These are phyloP conservation scores for Chelon labrosus DNA, from an alignment of 2,797 vertebrate species.

Conservation along the genomic window DNA sequence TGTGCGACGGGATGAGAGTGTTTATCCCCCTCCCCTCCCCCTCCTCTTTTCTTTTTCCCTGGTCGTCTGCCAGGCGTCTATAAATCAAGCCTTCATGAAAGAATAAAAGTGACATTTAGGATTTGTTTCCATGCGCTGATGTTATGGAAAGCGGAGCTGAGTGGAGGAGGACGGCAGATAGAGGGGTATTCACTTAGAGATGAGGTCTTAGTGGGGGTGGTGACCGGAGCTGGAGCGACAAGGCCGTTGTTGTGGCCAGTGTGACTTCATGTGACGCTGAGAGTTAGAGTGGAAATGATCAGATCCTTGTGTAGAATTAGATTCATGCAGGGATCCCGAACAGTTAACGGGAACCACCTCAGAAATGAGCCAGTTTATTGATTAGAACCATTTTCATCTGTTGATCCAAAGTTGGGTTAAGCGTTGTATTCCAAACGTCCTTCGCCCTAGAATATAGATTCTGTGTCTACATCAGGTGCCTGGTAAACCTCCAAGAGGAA, in stretches of 20 bases:
- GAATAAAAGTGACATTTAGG: constrained; percentile 81
- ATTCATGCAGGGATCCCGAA: too few species aligned
- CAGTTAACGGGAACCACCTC: too few species aligned
- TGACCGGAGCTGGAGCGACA: neutral
- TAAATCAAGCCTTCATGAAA: constrained; percentile 78
- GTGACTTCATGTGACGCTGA: neutral
- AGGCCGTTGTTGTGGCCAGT: constrained; percentile 44
- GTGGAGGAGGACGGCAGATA: constrained; percentile 52
- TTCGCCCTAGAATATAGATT: too few species aligned
- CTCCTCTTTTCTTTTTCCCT: constrained; percentile 41
- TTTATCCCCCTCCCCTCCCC: constrained; percentile 39
- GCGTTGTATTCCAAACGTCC: too few species aligned
- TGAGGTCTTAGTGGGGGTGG: constrained; percentile 10
- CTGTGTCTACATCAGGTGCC: too few species aligned
- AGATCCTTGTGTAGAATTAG: neutral
- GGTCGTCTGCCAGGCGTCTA: constrained; percentile 58
- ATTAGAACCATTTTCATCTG: too few species aligned
- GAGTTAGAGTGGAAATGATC: constrained; percentile 5
- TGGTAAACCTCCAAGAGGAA: too few species aligned
- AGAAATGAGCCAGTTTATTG: too few species aligned
- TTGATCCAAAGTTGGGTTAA: too few species aligned
- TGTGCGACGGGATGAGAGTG: constrained; percentile 19
- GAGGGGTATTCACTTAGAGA: constrained; percentile 49
- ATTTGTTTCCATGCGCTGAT: constrained; percentile 71
- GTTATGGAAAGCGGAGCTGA: constrained; percentile 71